A percentile compares a stretch with the other conserved stretches of the same genome.
These are phyloP conservation scores for Helicorthomorpha holstii DNA, from an alignment of 1,140 invertebrate genomes.

Conservation along the genomic window DNA sequence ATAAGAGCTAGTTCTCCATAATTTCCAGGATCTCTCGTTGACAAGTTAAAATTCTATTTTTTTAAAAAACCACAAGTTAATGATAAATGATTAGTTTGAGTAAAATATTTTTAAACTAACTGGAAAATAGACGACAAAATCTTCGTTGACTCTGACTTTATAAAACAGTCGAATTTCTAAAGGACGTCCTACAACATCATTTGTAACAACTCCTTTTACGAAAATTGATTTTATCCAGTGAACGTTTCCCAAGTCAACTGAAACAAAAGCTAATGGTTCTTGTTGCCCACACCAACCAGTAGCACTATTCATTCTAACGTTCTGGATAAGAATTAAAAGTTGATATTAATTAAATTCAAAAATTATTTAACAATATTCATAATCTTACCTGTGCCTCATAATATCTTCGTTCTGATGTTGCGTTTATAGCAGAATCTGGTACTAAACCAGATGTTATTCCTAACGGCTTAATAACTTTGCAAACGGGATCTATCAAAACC, in stretches of 20 bases:
- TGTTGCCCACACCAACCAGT: conserved; percentile 90
- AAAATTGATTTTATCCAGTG: conserved; percentile 68
- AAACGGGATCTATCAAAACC: conserved; percentile 60
- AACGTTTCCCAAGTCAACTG: conserved; percentile 78
- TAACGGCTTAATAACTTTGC: conserved; percentile 76
- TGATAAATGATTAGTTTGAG: neutral
- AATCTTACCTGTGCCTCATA: conserved; percentile 18
- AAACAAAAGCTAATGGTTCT: conserved; percentile 79
- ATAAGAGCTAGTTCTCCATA: conserved; percentile 92
- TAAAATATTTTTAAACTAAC: conserved; percentile 9
- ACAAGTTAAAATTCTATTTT: conserved; percentile 64
- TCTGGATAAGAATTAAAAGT: conserved; percentile 36
- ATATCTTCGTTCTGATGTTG: conserved; percentile 57
- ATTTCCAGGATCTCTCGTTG: conserved; percentile 80
- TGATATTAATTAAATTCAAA: neutral
- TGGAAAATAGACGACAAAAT: conserved; percentile 90
- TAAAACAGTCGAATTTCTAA: conserved; percentile 95
- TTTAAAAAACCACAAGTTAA: neutral
- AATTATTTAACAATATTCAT: conserved; percentile 14
- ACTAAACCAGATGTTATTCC: conserved; percentile 80
- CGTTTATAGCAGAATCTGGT: conserved; percentile 89
- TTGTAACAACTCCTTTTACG: conserved; percentile 84
- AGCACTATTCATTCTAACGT: conserved; percentile 77
- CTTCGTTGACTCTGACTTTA: conserved; percentile 79
- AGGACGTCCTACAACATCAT: conserved; percentile 81